Base-by-base conservation (phyloP, 2,888 invertebrate species). In the Marronus borbonicus region DNA sequence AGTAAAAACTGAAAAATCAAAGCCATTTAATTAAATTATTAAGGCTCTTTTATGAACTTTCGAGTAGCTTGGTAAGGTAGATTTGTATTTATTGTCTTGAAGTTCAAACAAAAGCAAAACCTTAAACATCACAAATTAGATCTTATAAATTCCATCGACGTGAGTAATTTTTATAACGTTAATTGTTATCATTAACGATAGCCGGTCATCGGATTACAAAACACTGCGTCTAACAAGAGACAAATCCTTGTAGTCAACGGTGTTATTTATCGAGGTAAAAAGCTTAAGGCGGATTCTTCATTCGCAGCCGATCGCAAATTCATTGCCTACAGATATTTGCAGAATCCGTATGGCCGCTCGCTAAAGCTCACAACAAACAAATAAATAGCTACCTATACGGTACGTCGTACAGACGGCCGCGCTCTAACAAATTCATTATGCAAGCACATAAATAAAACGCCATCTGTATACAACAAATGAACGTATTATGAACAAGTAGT, bases 401-500 rank as follows among this genome's bases (percentile, higher is more conserved):
- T 5, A 58, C n/a, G 55, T 10, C 20, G 44, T 17, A 66, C 44
- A 17, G 66, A 44, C 66, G 50, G 28, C 68, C 10, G 49, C 20
- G 24, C 68, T 68, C 49, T 68, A 68, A 68, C 68, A 68, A 68
- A 68, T 68, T 17, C 68, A 68, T 68, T 68, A 68, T 68, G 50
- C 68, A 68, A 68, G 68, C 50, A 50, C 68, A 68, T 68, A 68
- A 68, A 68, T 68, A 68, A 68, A 68, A 50, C 65, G 49, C 50
- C 50, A 68, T 49, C 68, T 68, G 49, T 68, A 68, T 68, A 68
- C 50, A 68, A 68, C 68, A 68, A 68, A 68, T 68, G 50, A 68
- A 50, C 65, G 65, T 50, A 68, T 68, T 50, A 39, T 24, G 49
- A 68, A 68, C 68, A 62, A 36, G 62, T 62, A 62, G 62, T 62